Evolutionary conservation across 2,797 vertebrate genomes (phyloP).

Genomic region (Phyllotis vaccarum): DNA sequence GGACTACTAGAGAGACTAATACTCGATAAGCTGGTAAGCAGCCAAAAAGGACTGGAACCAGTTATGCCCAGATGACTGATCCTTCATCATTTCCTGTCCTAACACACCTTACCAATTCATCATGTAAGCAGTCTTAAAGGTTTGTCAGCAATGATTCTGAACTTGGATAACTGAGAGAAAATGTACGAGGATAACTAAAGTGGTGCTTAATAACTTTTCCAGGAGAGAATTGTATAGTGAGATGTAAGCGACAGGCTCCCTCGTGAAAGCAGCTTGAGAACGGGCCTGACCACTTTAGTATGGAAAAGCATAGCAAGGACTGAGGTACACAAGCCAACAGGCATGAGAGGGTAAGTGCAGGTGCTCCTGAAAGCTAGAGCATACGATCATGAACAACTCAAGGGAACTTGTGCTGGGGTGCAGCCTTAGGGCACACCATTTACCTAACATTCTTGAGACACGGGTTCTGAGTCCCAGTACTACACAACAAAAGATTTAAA

Average conservation of each 20-base stretch:
- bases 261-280: background rate
- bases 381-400: conserved; percentile 34
- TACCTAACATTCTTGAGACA: background rate
- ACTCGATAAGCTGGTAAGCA: background rate
- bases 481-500: background rate
- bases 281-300: background rate
- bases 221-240: background rate
- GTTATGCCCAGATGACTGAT: background rate
- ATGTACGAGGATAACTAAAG: background rate
- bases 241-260: background rate
- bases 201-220: background rate
- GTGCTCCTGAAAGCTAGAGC: conserved; percentile 10
- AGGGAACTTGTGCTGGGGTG: background rate
- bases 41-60: conserved; percentile 1
- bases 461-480: background rate
- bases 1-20: conserved; percentile 46
- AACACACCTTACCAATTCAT: background rate
- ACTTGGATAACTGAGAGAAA: background rate
- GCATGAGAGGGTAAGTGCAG: background rate
- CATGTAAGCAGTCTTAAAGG: background rate
- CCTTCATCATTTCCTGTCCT: background rate
- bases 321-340: background rate
- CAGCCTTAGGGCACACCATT: background rate
- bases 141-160: conserved; percentile 12
- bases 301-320: background rate